Conservation (phyloP, 2,797 vertebrate species). For the Zalophus californianus region DNA sequence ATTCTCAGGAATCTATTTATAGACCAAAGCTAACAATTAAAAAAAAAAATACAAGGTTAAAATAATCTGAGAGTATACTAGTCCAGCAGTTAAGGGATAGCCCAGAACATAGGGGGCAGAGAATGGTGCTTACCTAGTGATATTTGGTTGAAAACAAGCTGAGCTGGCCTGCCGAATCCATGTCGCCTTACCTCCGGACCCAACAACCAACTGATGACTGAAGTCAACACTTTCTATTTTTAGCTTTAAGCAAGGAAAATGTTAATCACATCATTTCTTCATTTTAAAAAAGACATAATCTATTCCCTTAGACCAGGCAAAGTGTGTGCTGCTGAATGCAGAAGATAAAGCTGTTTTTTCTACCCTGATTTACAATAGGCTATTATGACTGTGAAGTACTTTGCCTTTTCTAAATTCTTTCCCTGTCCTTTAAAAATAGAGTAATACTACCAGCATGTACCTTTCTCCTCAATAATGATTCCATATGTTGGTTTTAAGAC, state of each 20-base stretch:
- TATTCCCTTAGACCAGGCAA: background rate
- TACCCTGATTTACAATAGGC: background rate
- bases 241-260: constrained; percentile 61
- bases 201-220: constrained; percentile 8
- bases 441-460: background rate
- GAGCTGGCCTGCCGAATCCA: background rate
- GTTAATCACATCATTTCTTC: constrained; percentile 50
- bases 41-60: constrained; percentile 18
- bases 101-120: constrained; percentile 44
- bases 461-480: background rate
- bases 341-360: background rate
- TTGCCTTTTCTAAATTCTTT: background rate
- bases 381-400: constrained; percentile 21
- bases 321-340: background rate
- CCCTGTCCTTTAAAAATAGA: background rate
- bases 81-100: constrained; percentile 76
- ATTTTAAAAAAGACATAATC: background rate
- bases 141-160: constrained; percentile 39
- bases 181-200: background rate
- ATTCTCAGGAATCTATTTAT: constrained; percentile 61
- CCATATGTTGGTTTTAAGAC: background rate
- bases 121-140: constrained; percentile 55
- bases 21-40: constrained; percentile 35
- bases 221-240: constrained; percentile 70
- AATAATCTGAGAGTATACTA: constrained; percentile 19